Evolutionary conservation across 2,797 vertebrate species (phyloP), one percentile per base, ranked within the genome.

Genomic region (Oophaga sylvatica): DNA sequence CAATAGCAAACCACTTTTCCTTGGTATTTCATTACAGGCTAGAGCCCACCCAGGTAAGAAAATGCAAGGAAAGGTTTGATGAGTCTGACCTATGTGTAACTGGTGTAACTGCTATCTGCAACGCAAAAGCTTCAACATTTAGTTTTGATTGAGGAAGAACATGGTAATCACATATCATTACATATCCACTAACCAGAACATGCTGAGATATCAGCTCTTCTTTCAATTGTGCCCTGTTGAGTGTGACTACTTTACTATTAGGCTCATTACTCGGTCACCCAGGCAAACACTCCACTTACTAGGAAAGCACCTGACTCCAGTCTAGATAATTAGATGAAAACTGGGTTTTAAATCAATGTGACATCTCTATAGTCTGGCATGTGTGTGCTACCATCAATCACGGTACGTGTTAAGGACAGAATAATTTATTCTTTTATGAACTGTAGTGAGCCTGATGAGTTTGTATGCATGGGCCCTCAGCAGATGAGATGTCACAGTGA

Each of bases 401-500:
- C 13, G 62, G 35, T 12, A 26, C n/a, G 45, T 35, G 75, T 65
- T 77, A 17, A 41, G 41, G 17, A 67, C 9, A 29, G 11, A 62
- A 56, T 79, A 59, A 81, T 31, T 48, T 59, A 31, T 75, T 62
- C 26, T 22, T 26, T 20, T 15, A 5, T 85, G 56, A 63, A 17
- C 63, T n/a, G 45, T 53, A n/a, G 4, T 19, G 9, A 45, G 48
- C 35, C 29, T 48, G 53, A 41, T 60, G 26, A 68, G 22, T 86
- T 68, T 19, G 41, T 59, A 71, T 81, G 63, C 9, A 63, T 81
- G n/a, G 2, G 13, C 10, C 67, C 62, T 2, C 12, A 86, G 67
- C 11, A 81, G 41, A 78, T 78, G 45, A 78, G 48, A 85, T 78
- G 83, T 85, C 83, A 77, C 35, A 45, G 78, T 71, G 85, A 79